A percentile compares a stretch with the other conserved stretches of the same genome.
phyloP scores from a whole-genome alignment of 2,888 invertebrate genomes.

The Euzophera pinguis region DNA sequence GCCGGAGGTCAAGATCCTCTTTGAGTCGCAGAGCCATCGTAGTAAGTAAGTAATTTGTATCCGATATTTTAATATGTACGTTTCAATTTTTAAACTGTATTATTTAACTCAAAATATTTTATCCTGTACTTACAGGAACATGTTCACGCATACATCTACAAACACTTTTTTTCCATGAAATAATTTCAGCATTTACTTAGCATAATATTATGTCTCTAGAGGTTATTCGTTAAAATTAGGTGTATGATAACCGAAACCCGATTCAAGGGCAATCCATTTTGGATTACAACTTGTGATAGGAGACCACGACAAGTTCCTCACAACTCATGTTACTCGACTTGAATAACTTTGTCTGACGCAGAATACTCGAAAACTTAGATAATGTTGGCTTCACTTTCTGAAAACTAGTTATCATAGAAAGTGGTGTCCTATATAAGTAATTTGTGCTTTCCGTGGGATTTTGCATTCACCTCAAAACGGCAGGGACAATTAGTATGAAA shows the following conservation, averaged over 20 bases:
- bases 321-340: background rate
- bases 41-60: no score
- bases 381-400: conserved; percentile 29
- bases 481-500: no score
- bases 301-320: conserved; percentile 16
- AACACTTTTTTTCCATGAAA: no score
- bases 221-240: background rate
- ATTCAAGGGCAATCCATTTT: conserved; percentile 23
- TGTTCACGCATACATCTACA: no score
- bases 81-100: no score
- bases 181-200: no score
- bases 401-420: conserved; percentile 44
- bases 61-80: no score
- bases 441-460: background rate
- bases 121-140: no score
- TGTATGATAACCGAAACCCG: background rate
- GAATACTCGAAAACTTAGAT: conserved; percentile 36
- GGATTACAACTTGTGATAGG: conserved; percentile 31
- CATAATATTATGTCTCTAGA: no score
- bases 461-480: background rate
- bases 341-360: conserved; percentile 8
- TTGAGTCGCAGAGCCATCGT: no score
- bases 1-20: no score
- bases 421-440: conserved; percentile 37
- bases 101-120: no score